These are phyloP conservation scores for Epinotia bilunana DNA, from an alignment of 2,888 invertebrate species.

Conservation along the genomic window DNA sequence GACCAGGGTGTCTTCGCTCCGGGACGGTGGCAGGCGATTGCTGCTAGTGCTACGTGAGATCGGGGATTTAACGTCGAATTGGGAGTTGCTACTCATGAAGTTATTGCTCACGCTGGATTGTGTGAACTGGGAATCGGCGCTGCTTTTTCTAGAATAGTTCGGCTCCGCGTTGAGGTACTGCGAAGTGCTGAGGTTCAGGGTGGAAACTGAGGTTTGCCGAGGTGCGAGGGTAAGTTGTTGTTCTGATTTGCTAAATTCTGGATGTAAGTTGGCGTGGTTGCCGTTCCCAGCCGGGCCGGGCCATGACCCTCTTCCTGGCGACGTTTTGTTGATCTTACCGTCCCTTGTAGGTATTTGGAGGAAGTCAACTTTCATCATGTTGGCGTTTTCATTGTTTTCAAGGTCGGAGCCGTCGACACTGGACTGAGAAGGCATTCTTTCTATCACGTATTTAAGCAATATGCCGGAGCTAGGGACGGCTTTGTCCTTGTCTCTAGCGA, in stretches of 20 bases:
- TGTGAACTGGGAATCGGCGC: conserved; percentile 84
- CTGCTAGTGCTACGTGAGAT: conserved; percentile 74
- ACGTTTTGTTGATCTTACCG: conserved; percentile 89
- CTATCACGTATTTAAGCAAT: conserved; percentile 74
- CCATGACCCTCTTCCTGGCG: conserved; percentile 93
- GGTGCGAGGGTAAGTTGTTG: conserved; percentile 87
- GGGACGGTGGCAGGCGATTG: conserved; percentile 88
- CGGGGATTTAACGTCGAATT: conserved; percentile 74
- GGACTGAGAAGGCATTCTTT: conserved; percentile 65
- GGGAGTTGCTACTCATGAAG: conserved; percentile 74
- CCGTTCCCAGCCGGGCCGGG: conserved; percentile 89
- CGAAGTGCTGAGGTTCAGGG: conserved; percentile 81
- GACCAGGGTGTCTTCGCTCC: conserved; percentile 91
- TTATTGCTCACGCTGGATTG: conserved; percentile 81
- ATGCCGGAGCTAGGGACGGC: conserved; percentile 76
- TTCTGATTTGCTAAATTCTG: conserved; percentile 93
- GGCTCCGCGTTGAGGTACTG: conserved; percentile 82
- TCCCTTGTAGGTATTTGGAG: conserved; percentile 89
- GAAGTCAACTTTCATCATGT: conserved; percentile 75
- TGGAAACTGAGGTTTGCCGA: conserved; percentile 80
- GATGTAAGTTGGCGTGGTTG: conserved; percentile 80
- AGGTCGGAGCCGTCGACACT: conserved; percentile 66
- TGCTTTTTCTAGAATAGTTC: conserved; percentile 80
- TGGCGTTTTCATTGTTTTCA: conserved; percentile 78
- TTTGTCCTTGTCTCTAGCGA: conserved; percentile 91